Evolutionary conservation across 2,113 vertebrate species (phyloP).

Genomic region (Trochalopteron elliotii): DNA sequence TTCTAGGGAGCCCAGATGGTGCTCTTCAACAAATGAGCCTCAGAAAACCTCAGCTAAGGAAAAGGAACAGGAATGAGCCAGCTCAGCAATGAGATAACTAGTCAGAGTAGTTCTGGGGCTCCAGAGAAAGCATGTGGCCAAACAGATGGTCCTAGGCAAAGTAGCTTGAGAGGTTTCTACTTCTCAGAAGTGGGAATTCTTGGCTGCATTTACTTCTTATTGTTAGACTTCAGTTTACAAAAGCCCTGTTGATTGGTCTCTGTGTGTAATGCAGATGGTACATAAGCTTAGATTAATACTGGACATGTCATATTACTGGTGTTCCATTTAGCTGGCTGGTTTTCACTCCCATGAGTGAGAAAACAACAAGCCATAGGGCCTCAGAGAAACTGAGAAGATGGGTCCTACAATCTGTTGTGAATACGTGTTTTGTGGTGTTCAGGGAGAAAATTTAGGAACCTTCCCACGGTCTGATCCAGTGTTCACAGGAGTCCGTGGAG

Average conservation of each 20-base stretch:
- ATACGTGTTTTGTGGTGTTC: background rate
- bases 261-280: background rate
- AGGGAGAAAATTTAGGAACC: background rate
- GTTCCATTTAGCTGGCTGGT: background rate
- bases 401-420: background rate
- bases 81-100: background rate
- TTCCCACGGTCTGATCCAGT: background rate
- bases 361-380: background rate
- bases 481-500: background rate
- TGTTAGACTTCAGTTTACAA: background rate
- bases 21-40: background rate
- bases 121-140: background rate
- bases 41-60: background rate
- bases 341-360: background rate
- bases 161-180: background rate
- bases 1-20: conserved; percentile 41
- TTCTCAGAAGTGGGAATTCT: background rate
- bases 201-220: background rate
- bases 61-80: background rate
- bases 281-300: background rate
- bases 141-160: conserved; percentile 19
- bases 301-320: background rate
- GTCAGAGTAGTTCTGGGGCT: background rate
- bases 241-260: background rate
- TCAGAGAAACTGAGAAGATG: background rate